Percentiles rank a stretch among this genome's conserved stretches.
Conservation (phyloP, 2,113 vertebrate species). For the Coreoperca whiteheadi region DNA sequence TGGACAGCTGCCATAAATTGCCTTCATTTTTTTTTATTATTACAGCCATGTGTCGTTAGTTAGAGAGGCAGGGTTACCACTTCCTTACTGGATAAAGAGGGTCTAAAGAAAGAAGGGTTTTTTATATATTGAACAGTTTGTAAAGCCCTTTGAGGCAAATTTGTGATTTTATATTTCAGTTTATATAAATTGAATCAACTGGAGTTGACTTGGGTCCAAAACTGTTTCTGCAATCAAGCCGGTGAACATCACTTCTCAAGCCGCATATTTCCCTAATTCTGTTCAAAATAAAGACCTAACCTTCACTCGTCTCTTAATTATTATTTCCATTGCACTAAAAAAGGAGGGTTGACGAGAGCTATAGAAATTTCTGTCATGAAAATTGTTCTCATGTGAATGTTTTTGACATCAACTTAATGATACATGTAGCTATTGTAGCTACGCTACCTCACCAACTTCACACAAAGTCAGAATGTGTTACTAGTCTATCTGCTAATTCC, state of each 20-base stretch:
- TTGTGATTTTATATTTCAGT: not conserved
- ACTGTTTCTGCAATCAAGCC: too few relatives aligned
- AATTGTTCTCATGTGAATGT: not conserved
- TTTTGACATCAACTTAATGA: not conserved
- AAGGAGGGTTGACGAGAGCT: not conserved
- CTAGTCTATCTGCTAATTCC: not conserved
- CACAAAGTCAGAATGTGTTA: not conserved
- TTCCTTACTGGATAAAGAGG: not conserved
- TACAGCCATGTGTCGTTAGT: not conserved
- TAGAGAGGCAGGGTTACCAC: not conserved
- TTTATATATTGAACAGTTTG: not conserved
- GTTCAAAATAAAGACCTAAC: not conserved
- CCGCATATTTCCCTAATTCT: too few relatives aligned
- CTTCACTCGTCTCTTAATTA: not conserved
- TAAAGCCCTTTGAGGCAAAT: not conserved
- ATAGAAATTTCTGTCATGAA: not conserved
- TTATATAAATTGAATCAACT: not conserved
- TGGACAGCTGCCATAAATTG: not conserved
- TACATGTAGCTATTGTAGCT: not conserved
- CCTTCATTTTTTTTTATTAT: not conserved
- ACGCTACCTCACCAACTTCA: not conserved
- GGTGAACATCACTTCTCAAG: too few relatives aligned
- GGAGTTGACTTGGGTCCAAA: not conserved
- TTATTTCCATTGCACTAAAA: not conserved
- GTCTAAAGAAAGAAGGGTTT: not conserved